Conservation (phyloP, 2,797 vertebrate species). For the Lacerta bilineata region DNA sequence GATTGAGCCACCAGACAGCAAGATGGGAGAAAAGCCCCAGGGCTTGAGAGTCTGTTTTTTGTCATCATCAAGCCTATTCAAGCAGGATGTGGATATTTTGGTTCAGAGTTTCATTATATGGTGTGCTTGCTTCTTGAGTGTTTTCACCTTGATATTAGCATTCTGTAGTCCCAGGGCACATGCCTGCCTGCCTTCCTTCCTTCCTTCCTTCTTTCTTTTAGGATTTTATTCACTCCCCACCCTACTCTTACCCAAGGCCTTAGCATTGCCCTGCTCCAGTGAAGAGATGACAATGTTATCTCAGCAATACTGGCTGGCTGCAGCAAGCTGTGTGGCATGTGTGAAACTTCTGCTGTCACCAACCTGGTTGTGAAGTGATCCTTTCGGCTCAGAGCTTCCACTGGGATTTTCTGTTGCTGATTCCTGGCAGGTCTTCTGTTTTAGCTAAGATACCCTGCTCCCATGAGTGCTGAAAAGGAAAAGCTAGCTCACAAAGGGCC, state of each 20-base stretch:
- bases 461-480: not conserved
- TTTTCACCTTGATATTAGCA: conserved; percentile 1
- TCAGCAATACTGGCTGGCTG: not conserved
- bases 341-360: conserved; percentile 53
- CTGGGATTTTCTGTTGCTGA: conserved; percentile 51
- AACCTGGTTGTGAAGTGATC: conserved; percentile 55
- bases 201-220: not conserved
- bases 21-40: conserved; percentile 24
- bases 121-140: not conserved
- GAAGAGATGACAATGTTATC: conserved; percentile 41
- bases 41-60: conserved; percentile 12
- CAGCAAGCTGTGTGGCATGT: conserved; percentile 20
- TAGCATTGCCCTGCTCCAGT: conserved; percentile 3
- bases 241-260: conserved; percentile 20
- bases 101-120: not conserved
- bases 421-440: conserved; percentile 58
- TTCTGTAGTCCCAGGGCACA: not conserved
- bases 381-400: conserved; percentile 65
- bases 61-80: conserved; percentile 40
- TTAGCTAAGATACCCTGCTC: conserved; percentile 48
- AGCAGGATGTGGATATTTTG: not conserved
- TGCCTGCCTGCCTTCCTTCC: not conserved
- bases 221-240: not conserved
- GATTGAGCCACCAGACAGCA: conserved; percentile 51
- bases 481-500: conserved; percentile 10